Base-by-base conservation (phyloP, 1,140 invertebrate genomes). In the Zaprionus inermis region DNA sequence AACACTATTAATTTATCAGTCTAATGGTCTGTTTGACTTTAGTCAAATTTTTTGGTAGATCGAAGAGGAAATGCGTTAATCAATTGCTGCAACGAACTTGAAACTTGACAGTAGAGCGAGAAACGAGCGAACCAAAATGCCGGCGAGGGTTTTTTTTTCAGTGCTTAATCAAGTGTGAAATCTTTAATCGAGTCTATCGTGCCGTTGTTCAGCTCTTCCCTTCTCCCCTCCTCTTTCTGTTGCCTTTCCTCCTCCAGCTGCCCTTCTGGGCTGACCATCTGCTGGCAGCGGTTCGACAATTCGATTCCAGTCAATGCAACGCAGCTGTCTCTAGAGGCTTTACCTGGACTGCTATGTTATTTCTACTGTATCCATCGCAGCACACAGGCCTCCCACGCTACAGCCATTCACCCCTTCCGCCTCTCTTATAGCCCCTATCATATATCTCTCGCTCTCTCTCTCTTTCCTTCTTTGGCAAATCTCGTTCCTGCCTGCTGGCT, bases 101-200 rank as follows among this genome's bases (percentile, higher is more conserved):
- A 75, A 75, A 78, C 66, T 71, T 78, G 66, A 66, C 70, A 75
- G 46, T 59, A 51, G 41, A 75, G 55, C 72, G 24, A 28, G 24
- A 4, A 5, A 28, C n/a, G n/a, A 14, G 20, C 12, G 16, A 52
- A 52, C 14, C 24, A 68, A 34, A 56, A 11, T 18, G 30, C 34
- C n/a, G n/a, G n/a, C n/a, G 24, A 28, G 24, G 1, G 24, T 28
- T 2, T 28, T 28, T 28, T 28, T 28, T 28, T 55, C 38, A 59
- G 51, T 78, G 78, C 64, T 85, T 85, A 84, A 84, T 85, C 81
- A 84, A 85, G 81, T 84, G 81, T 84, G 78, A 84, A 85, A 84
- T 84, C 81, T 85, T 84, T 81, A 84, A 84, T 84, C 81, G 78
- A 84, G 74, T 74, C 70, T 55, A 52, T 64, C 58, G 24, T 54